Base-by-base conservation (phyloP, 1,140 invertebrate genomes). In the Euwallacea fornicatus region DNA sequence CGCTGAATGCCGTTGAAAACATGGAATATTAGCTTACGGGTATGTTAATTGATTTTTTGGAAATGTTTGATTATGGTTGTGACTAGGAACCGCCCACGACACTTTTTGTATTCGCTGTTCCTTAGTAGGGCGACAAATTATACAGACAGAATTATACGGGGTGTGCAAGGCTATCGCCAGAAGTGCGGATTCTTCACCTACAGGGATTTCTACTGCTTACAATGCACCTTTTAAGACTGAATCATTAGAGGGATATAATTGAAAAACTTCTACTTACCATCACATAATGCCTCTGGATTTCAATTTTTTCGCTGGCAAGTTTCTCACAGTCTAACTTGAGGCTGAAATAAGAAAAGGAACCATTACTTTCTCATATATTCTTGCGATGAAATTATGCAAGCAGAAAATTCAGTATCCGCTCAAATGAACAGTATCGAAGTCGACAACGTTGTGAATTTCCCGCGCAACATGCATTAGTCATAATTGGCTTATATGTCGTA, bases 221-320 rank as follows among this genome's bases (percentile, higher is more conserved):
- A 50, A 50, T 13, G 9, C 46, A 11, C 2, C 46, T 50, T 50
- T 50, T 4, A 50, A 3, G 13, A 10, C 46, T 50, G 9, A 2
- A 6, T 50, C 2, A 0, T 50, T 6, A 6, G 13, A 13, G 9
- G 46, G 7, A 10, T 50, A 11, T 50, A 13, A 50, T 13, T 47
- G 9, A 50, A 11, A 10, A 50, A 11, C 13, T 3, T 50, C 6
- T 6, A 88, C 90, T 93, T 88, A 97, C 95, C 96, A 98, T 98
- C 77, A 97, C 95, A 87, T 97, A 98, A 89, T 98, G 95, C 83
- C 95, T 89, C 84, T 97, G 95, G 90, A 97, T 98, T 88, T 98
- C 95, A 75, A 95, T 97, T 89, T 98, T 98, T 85, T 98, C 97
- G 84, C 92, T 94, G 72, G 93, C 93, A 81, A 98, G 85, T 86